Conservation (phyloP, 2,888 invertebrate species). For the Cordilura impudica region DNA sequence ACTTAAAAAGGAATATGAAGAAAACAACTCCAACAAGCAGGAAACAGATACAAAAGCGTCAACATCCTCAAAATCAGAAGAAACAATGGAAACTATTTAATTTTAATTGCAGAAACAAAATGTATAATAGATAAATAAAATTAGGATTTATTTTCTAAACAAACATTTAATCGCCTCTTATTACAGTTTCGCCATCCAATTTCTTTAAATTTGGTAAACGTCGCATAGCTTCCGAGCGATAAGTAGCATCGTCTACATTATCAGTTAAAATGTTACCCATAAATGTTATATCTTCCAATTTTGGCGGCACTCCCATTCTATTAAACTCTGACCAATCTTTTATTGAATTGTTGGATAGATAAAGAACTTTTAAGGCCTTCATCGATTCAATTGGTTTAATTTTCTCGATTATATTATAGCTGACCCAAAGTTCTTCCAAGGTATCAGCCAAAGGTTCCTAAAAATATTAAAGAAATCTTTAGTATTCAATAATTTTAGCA, state of each 20-base stretch:
- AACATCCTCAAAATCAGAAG: background rate
- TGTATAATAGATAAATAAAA: slow-evolving; percentile 1
- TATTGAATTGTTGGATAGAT: slow-evolving; percentile 89
- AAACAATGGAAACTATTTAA: slow-evolving; percentile 65
- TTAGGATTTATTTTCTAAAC: background rate
- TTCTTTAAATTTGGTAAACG: slow-evolving; percentile 87
- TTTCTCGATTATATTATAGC: slow-evolving; percentile 95
- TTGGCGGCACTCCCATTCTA: slow-evolving; percentile 85
- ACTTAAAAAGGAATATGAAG: slow-evolving; percentile 64
- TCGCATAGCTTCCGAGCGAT: slow-evolving; percentile 85
- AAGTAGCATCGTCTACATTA: slow-evolving; percentile 84
- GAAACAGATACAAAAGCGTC: background rate
- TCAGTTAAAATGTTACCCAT: slow-evolving; percentile 89
- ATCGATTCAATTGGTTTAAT: slow-evolving; percentile 90
- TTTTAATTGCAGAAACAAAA: background rate
- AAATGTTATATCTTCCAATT: slow-evolving; percentile 88
- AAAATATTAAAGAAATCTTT: background rate
- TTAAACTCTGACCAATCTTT: slow-evolving; percentile 95
- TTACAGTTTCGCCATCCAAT: slow-evolving; percentile 86
- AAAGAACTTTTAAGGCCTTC: slow-evolving; percentile 89
- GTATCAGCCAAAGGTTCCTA: slow-evolving; percentile 91
- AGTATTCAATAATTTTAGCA: background rate
- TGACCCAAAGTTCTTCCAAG: slow-evolving; percentile 95
- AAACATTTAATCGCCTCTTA: slow-evolving; percentile 56
- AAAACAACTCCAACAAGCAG: background rate